Percentiles rank a stretch among this genome's conserved stretches.
phyloP scores from a whole-genome alignment of 53 echinoderm and acorn worm genomes.

The Echinarachnius parma region DNA sequence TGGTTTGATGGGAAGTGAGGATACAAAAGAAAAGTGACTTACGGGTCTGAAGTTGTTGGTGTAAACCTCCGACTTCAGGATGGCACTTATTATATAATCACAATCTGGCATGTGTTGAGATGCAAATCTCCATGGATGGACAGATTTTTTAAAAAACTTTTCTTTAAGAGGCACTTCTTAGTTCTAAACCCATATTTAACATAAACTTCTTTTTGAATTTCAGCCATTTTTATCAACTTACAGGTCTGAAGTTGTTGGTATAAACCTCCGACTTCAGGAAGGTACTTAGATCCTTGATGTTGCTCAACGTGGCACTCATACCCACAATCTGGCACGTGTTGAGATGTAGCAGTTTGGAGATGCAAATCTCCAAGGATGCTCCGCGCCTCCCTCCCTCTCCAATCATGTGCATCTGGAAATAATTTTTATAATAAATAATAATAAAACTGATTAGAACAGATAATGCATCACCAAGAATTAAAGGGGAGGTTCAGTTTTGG shows the following conservation, averaged over 20 bases:
- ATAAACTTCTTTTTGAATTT: too few relatives aligned
- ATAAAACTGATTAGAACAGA: too few relatives aligned
- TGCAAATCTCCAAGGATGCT: conserved; percentile 73
- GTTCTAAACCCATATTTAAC: too few relatives aligned
- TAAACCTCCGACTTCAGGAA: conserved; percentile 84
- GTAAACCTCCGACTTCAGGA: conserved; percentile 80
- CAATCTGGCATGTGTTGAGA: conserved; percentile 64
- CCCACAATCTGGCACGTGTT: conserved; percentile 69
- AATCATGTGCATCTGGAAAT: conserved; percentile 94
- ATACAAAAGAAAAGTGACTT: conserved; percentile 13
- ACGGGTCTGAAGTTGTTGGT: conserved; percentile 91
- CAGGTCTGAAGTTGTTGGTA: conserved; percentile 87
- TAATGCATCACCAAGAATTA: too few relatives aligned
- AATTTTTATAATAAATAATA: too few relatives aligned
- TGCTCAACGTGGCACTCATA: conserved; percentile 93
- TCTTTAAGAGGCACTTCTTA: background rate
- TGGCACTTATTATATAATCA: conserved; percentile 78
- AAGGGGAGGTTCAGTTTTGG: too few relatives aligned
- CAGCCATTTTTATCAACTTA: conserved; percentile 23
- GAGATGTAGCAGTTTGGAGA: conserved; percentile 69
- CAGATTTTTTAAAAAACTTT: background rate
- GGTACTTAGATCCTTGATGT: conserved; percentile 65
- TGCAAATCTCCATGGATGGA: conserved; percentile 68
- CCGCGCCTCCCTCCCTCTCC: conserved; percentile 85
- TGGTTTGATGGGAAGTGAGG: too few relatives aligned